These are phyloP conservation scores for Poecile atricapillus DNA, from an alignment of 2,113 vertebrate genomes.

Conservation along the genomic window DNA sequence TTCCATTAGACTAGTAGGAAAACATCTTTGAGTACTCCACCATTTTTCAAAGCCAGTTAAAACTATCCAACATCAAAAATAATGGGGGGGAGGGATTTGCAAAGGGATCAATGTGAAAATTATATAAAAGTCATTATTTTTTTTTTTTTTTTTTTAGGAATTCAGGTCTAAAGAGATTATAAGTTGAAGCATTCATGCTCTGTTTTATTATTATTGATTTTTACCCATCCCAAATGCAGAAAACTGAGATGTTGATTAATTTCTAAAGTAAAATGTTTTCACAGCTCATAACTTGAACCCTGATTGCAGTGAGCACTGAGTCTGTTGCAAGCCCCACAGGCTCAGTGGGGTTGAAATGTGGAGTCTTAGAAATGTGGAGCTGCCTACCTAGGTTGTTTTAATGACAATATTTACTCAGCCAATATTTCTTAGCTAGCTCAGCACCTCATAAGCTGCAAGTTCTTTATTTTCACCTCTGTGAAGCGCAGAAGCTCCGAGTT, in stretches of 20 bases:
- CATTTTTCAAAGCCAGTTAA: neutral
- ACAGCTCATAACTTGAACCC: neutral
- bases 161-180: neutral
- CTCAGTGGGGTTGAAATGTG: neutral
- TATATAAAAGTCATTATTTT: neutral
- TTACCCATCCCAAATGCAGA: neutral
- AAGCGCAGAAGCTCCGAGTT: neutral
- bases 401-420: neutral
- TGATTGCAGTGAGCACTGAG: fast-evolving
- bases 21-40: neutral
- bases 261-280: neutral
- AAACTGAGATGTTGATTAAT: neutral
- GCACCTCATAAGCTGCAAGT: neutral
- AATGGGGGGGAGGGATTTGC: neutral
- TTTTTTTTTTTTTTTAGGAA: neutral
- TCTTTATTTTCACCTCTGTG: neutral
- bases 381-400: neutral
- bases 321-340: neutral
- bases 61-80: neutral
- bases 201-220: neutral
- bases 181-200: neutral
- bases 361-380: neutral
- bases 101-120: neutral
- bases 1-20: neutral
- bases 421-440: neutral